Evolutionary conservation across 2,888 invertebrate genomes (phyloP), one percentile per base, ranked within the genome.

Genomic region (Gasteruption jaculator): DNA sequence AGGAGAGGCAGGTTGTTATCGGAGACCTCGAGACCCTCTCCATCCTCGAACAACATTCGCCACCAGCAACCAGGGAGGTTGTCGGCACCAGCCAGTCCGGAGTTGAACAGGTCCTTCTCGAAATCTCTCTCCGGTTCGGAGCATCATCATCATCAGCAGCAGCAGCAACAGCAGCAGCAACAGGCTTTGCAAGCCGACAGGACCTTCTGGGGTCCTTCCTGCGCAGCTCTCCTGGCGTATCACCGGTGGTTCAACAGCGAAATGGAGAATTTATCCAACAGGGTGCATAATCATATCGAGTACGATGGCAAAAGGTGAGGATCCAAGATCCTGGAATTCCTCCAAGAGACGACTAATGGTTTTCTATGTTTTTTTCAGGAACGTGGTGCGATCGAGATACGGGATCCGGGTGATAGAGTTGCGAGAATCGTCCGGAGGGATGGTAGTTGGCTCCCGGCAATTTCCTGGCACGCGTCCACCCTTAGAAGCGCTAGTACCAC

Each of bases 1-100:
- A 59, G 60, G 33, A 56, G 68, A 27, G 78, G 66, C 71, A 75
- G 75, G 71, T 73, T 44, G 68, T 75, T 46, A 47, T 79, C 57
- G 67, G 79, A 56, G 73, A 79, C 66, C 65, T 78, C 70, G 66
- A 74, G 60, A 19, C 76, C 41, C 65, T 74, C 74, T 63, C 73
- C 19, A 70, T 74, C 66, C 71, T 73, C 21, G 71, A 77, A 49
- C 71, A 74, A 48, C 52, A n/a, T n/a, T n/a, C n/a, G n/a, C n/a
- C 73, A 52, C 4, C 56, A 41, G 16, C 33, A 53, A n/a, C 57
- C 60, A 3, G 66, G 67, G 8, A 53, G 67, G 49, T 37, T 67
- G 1, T 69, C 70, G 3, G 68, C 70, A 0, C 70, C 70, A 0
- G 64, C 66, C 2, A 71, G 71, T 55, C 71, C 70, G 0, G 68